phyloP scores from a whole-genome alignment of 2,888 invertebrate species.

The Drosophila barbarae region DNA sequence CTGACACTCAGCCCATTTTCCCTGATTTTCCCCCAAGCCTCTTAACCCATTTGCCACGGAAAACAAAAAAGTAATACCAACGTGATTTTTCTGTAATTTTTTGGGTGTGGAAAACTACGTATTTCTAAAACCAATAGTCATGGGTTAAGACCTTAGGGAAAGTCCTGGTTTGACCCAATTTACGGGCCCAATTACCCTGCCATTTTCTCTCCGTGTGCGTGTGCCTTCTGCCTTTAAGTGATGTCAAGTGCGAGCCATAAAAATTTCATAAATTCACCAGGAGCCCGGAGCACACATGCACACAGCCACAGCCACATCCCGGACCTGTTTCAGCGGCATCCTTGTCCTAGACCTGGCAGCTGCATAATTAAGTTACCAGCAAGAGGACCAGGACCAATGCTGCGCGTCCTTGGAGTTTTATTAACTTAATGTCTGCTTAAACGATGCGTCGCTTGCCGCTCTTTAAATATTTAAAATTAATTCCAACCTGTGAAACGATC shows the following conservation, averaged over 20 bases:
- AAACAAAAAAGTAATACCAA: background rate
- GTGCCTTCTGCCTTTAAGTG: constrained; percentile 5
- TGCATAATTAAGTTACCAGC: constrained; percentile 66
- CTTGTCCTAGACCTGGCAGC: constrained; percentile 35
- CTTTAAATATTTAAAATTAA: constrained; percentile 71
- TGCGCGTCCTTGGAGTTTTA: constrained; percentile 63
- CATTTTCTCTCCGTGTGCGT: background rate
- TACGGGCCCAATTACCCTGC: background rate
- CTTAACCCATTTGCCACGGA: constrained; percentile 1
- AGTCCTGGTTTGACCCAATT: background rate
- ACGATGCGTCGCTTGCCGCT: constrained; percentile 50
- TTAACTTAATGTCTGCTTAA: constrained; percentile 68
- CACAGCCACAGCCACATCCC: constrained; percentile 5
- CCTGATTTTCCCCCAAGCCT: background rate
- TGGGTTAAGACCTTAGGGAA: background rate
- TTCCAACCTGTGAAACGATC: constrained; percentile 44
- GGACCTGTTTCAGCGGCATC: background rate
- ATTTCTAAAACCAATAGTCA: background rate
- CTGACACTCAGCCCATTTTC: constrained; percentile 14
- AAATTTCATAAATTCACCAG: constrained; percentile 38
- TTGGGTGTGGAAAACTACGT: background rate
- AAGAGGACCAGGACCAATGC: background rate
- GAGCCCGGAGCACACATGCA: constrained; percentile 7
- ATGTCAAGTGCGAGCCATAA: constrained; percentile 43
- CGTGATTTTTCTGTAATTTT: background rate